Base-by-base conservation (phyloP, 2,797 vertebrate species). In the Thamnophis elegans region DNA sequence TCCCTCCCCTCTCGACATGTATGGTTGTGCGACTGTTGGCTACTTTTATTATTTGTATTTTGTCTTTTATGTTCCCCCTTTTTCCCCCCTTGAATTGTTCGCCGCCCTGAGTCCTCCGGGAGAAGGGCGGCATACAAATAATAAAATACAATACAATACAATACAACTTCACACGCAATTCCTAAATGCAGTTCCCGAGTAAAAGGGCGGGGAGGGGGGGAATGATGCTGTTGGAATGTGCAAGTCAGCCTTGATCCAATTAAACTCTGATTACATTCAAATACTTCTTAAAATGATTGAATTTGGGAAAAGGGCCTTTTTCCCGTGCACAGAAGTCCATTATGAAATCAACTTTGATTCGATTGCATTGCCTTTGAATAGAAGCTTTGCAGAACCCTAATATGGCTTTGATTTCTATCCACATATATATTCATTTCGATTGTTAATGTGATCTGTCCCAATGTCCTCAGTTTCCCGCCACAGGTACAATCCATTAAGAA, bases 171-270 rank as follows among this genome's bases (percentile, higher is more conserved):
- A 42, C 36, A 78, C 9, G 1, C 32, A 22, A 78, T 22, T 78
- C 36, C 36, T 78, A 78, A 42, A 78, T 78, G 73, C 18, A 47
- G 20, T 47, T 82, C 3, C 73, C 1, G 10, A 47, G 20, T 20
- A 82, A 47, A n/a, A n/a, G n/a, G n/a, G n/a, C n/a, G 18, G 28
- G n/a, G 5, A 3, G 3, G 20, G 2, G 5, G 6, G 0, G 11
- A 47, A 25, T 12, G 20, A 82, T 47, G 36, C 73, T 82, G 20
- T 25, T 82, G 73, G 73, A 42, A 47, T 82, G n/a, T n/a, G n/a
- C 36, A 82, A 82, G 73, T 47, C 73, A 82, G 36, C 73, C 73
- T 82, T 82, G 73, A 82, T 82, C 20, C 73, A 82, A 42, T 82
- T 47, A 82, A 42, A 82, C 3, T 82, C 20, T 82, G 73, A 22